Conservation (phyloP, 2,113 vertebrate genomes). For the Etheostoma cragini region DNA sequence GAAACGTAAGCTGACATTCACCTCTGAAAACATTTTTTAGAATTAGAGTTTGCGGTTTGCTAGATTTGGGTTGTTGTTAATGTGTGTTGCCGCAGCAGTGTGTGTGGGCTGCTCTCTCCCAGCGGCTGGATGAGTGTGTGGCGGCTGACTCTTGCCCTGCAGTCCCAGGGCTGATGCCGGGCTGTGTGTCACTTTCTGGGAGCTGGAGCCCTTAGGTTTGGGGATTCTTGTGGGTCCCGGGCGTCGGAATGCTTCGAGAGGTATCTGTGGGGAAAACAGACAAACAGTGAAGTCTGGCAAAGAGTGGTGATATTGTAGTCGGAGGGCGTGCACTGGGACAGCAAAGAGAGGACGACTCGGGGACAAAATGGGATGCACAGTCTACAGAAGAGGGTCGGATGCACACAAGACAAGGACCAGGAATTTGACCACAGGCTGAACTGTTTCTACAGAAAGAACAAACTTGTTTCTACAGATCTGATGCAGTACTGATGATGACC, state of each 20-base stretch:
- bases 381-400: neutral
- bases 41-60: slow-evolving; percentile 53
- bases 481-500: slow-evolving; percentile 48
- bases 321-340: neutral
- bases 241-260: slow-evolving; percentile 84
- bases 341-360: neutral
- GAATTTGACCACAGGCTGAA: neutral
- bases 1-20: neutral
- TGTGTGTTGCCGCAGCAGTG: slow-evolving; percentile 31
- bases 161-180: slow-evolving; percentile 34
- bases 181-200: slow-evolving; percentile 80
- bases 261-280: slow-evolving; percentile 83
- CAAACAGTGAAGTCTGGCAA: neutral
- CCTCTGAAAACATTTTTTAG: too few relatives aligned
- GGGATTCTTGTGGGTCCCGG: slow-evolving; percentile 89
- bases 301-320: neutral
- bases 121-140: neutral
- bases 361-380: neutral
- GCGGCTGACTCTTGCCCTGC: slow-evolving; percentile 47
- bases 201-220: slow-evolving; percentile 86
- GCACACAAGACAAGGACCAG: neutral
- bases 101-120: slow-evolving; percentile 51
- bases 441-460: neutral
- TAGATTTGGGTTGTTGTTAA: slow-evolving; percentile 73
- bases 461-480: neutral